phyloP scores from a whole-genome alignment of 2,797 vertebrate genomes.

The Muraenolepis orangiensis region DNA sequence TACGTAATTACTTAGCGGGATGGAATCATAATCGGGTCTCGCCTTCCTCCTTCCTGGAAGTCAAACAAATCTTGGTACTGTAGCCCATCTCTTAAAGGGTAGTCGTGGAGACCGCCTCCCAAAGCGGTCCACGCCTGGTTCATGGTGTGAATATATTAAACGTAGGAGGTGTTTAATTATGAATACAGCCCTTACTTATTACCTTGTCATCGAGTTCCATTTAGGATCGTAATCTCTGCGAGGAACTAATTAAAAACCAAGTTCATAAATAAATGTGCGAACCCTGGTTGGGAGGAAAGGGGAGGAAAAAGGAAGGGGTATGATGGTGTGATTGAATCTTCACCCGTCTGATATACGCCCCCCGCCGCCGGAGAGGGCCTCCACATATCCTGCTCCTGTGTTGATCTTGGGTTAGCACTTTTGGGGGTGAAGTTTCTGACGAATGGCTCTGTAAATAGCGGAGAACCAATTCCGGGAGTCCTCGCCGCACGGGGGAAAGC shows the following conservation, averaged over 20 bases:
- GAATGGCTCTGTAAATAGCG: background rate
- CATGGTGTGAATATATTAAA: background rate
- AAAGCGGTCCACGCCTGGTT: background rate
- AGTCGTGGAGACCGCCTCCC: background rate
- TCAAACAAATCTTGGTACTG: background rate
- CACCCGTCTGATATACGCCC: background rate
- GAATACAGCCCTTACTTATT: background rate
- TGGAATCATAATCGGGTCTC: conserved; percentile 26
- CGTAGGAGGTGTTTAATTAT: conserved; percentile 1
- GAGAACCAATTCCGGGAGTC: background rate
- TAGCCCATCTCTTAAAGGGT: background rate
- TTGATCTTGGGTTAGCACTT: background rate
- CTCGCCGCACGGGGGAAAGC: background rate
- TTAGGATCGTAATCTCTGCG: background rate
- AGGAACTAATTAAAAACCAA: conserved; percentile 2
- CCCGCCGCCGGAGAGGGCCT: background rate
- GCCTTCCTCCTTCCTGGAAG: background rate
- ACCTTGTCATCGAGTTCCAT: background rate
- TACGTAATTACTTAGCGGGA: conserved; percentile 2
- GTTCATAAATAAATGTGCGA: background rate
- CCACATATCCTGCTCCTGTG: background rate
- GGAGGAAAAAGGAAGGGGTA: background rate
- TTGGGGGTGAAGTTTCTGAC: background rate
- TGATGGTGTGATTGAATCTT: background rate
- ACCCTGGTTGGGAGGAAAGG: conserved; percentile 1